These are phyloP conservation scores for Zoanthus gigantus DNA, from an alignment of 92 coral and sea anemone genomes.

Conservation along the genomic window DNA sequence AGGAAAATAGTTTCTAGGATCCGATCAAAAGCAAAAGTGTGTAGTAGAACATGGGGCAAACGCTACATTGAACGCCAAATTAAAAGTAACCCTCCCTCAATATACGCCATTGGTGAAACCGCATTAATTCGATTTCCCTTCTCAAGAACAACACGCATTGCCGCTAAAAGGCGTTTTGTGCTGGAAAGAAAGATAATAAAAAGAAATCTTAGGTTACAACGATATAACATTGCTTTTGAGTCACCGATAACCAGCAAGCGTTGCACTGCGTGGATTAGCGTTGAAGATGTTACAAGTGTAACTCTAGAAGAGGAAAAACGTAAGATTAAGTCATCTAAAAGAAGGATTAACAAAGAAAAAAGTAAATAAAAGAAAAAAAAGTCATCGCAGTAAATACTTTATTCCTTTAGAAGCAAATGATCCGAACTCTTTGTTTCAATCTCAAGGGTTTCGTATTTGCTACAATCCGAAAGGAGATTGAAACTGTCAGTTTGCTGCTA, in stretches of 20 bases:
- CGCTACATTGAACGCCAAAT: slow-evolving; percentile 52
- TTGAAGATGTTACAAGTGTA: slow-evolving; percentile 57
- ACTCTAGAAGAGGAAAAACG: background rate
- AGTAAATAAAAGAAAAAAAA: background rate
- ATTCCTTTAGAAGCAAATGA: background rate
- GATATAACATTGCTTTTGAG: slow-evolving; percentile 5
- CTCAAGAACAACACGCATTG: slow-evolving; percentile 21
- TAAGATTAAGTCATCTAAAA: background rate
- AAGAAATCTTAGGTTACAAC: background rate
- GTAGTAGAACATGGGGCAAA: background rate
- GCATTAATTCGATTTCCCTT: slow-evolving; percentile 60
- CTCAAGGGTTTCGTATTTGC: slow-evolving; percentile 36
- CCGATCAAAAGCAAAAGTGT: slow-evolving; percentile 3
- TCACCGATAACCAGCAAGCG: background rate
- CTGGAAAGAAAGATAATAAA: slow-evolving; percentile 28
- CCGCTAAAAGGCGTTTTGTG: background rate
- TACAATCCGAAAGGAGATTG: slow-evolving; percentile 45
- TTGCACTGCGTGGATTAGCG: slow-evolving; percentile 34
- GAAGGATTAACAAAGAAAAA: background rate
- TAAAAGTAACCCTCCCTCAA: slow-evolving; percentile 60
- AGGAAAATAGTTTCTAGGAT: too few relatives aligned
- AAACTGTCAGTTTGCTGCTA: slow-evolving; percentile 56
- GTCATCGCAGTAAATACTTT: background rate
- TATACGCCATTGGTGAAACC: slow-evolving; percentile 53
- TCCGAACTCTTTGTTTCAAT: background rate